Conservation (phyloP, 2,797 vertebrate genomes). For the Chrosomus eos region DNA sequence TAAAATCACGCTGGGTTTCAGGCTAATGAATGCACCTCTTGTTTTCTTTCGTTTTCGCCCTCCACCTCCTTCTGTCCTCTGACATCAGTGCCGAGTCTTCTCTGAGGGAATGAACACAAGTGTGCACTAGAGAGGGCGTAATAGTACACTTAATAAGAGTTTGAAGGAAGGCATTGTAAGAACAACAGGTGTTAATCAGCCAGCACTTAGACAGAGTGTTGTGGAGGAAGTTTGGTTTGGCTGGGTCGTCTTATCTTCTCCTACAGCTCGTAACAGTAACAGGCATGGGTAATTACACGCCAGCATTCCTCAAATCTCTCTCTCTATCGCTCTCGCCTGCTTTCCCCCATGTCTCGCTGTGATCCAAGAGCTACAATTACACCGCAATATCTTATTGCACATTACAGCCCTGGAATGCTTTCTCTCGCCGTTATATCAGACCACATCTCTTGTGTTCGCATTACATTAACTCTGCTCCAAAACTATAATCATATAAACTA, state of each 20-base stretch:
- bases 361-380: conserved; percentile 54
- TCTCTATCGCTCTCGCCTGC: conserved; percentile 13
- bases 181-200: conserved; percentile 40
- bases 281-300: conserved; percentile 49
- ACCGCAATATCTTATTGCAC: conserved; percentile 53
- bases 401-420: conserved; percentile 22
- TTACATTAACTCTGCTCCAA: neutral
- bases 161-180: conserved; percentile 1
- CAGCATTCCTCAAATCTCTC: conserved; percentile 16
- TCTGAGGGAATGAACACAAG: conserved; percentile 44
- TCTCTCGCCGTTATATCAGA: neutral
- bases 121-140: conserved; percentile 26
- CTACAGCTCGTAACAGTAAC: neutral
- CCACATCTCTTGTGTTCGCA: neutral
- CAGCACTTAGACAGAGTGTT: conserved; percentile 39
- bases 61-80: conserved; percentile 9
- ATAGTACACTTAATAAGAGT: neutral
- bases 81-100: conserved; percentile 31
- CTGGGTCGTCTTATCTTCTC: conserved; percentile 48
- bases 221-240: conserved; percentile 60
- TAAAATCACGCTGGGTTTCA: neutral
- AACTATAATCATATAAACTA: too few species aligned
- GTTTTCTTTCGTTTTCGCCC: conserved; percentile 28
- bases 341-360: neutral
- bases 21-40: conserved; percentile 28